Percentiles rank a stretch among this genome's conserved stretches.
phyloP scores from a whole-genome alignment of 2,113 vertebrate species.

The Noctilio leporinus region DNA sequence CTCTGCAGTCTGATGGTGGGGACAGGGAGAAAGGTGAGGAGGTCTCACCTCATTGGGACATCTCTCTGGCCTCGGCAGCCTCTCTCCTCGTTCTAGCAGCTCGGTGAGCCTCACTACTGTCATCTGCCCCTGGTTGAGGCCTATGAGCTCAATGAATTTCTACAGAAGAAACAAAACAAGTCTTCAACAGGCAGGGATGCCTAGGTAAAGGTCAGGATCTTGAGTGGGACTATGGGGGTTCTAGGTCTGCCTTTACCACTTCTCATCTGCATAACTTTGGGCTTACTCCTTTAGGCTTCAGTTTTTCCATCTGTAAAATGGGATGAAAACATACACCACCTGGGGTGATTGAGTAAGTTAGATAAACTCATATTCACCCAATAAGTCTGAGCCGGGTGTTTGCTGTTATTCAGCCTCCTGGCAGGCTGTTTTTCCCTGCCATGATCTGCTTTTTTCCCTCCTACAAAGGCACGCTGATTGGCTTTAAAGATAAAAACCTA shows the following conservation, averaged over 20 bases:
- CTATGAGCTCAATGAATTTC: conserved; percentile 89
- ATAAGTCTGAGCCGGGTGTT: neutral
- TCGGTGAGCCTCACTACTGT: conserved; percentile 83
- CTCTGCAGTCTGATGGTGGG: rapidly evolving
- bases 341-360: neutral
- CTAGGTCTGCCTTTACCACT: neutral
- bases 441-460: neutral
- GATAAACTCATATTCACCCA: neutral
- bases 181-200: neutral
- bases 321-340: neutral
- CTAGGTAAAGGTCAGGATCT: neutral
- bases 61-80: conserved; percentile 83
- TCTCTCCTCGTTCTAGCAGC: conserved; percentile 81
- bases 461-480: neutral
- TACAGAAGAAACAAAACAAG: conserved; percentile 51
- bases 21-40: rapidly evolving
- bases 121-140: conserved; percentile 81
- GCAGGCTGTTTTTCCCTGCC: neutral
- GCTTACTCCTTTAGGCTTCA: neutral
- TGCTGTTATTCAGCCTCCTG: neutral
- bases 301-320: neutral
- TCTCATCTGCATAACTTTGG: neutral
- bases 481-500: neutral
- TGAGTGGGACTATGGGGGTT: rapidly evolving
- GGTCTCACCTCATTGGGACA: conserved; percentile 86